Conservation (phyloP, 2,888 invertebrate species). For the Oithona nana region DNA sequence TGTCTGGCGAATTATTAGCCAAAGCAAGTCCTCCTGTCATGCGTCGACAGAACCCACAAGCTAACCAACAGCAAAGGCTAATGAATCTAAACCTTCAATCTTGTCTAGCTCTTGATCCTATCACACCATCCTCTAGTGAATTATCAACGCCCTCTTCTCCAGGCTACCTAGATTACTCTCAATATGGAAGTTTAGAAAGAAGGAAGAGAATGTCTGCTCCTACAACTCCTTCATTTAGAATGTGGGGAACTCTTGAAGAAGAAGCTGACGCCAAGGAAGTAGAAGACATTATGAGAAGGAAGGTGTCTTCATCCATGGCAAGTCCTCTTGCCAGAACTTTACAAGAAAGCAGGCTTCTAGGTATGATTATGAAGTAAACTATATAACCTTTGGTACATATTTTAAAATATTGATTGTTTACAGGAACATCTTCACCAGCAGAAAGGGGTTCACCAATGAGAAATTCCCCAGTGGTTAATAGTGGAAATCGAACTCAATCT, state of each 20-base stretch:
- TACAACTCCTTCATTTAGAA: neutral
- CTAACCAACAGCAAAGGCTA: neutral
- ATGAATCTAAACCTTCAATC: constrained; percentile 9
- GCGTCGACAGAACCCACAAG: neutral
- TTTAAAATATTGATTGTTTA: too few species aligned
- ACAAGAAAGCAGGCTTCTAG: neutral
- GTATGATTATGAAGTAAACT: too few species aligned
- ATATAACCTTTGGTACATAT: too few species aligned
- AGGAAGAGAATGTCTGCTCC: neutral
- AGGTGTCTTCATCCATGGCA: neutral
- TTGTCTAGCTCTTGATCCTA: neutral
- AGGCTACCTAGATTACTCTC: neutral
- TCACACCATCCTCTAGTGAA: constrained; percentile 7
- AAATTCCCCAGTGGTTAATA: neutral
- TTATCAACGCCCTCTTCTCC: constrained; percentile 11
- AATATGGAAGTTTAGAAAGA: neutral
- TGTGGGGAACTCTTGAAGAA: neutral
- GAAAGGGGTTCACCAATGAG: neutral
- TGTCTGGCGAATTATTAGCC: neutral
- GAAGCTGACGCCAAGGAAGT: neutral
- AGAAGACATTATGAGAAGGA: neutral
- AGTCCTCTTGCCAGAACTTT: neutral
- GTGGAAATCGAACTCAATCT: neutral
- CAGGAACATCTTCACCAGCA: neutral
- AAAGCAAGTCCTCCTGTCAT: neutral